Base-by-base conservation (phyloP, 2,797 vertebrate genomes). In the Etheostoma perlongum region DNA sequence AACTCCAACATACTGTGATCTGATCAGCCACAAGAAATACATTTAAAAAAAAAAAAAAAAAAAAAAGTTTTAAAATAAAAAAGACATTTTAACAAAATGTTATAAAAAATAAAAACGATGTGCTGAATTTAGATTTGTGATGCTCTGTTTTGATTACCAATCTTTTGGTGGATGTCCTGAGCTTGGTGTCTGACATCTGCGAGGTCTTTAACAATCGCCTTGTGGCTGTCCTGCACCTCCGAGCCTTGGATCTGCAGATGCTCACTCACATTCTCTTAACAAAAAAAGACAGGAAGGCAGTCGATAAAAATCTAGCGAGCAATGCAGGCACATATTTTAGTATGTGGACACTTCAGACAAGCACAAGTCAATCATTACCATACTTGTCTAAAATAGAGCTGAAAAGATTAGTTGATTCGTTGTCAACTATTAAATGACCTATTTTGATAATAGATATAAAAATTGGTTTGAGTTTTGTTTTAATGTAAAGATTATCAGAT, bases 161-260 rank as follows among this genome's bases (percentile, higher is more conserved):
- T 95, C 88, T 96, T 97, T 59, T 91, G 90, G 81, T 96, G 94
- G 90, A 96, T 95, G 66, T 96, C 95, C 53, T 95, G 93, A 55
- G 96, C 95, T 67, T 92, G 92, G 64, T 85, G 89, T 72, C 96
- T 60, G 58, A 94, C 87, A 0, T 93, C 93, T 0, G 91, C 60
- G 1, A 96, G 89, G 69, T 94, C 89, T 3, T 90, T 71, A 6
- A 94, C 90, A 49, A 96, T 93, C 3, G 89, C 67, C 4, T 6
- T 67, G 78, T 95, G 96, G 10, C 89, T 88, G 33, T 94, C 89
- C 55, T 78, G 84, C 47, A 96, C 90, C 27, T 93, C 91, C 0
- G 86, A 83, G 19, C 94, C 94, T 69, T 96, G 96, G 0, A 46
- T 3, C 16, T 93, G 90, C 60, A 95, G 78, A 44, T 23, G 67